Evolutionary conservation across 1,140 invertebrate genomes (phyloP).

Genomic region (Vanessa atalanta): DNA sequence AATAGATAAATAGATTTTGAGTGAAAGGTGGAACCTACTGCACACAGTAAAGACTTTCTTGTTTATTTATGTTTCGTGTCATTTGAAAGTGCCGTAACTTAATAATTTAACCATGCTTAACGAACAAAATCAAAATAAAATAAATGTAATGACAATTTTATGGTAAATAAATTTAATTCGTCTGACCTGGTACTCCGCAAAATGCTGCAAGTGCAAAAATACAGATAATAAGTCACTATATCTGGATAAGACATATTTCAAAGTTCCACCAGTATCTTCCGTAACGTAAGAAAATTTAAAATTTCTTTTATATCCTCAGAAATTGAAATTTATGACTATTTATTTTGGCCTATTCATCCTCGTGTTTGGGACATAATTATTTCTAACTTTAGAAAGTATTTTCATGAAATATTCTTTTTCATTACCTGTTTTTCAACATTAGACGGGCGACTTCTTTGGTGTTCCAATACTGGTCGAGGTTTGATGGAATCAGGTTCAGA

Average conservation of each 20-base stretch:
- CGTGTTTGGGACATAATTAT: too few species aligned
- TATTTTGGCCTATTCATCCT: not conserved
- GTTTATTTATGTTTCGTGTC: too few species aligned
- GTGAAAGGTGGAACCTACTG: too few species aligned
- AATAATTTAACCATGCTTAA: not conserved
- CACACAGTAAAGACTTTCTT: too few species aligned
- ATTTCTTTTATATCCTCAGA: too few species aligned
- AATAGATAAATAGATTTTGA: too few species aligned
- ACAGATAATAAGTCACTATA: not conserved
- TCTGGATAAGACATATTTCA: not conserved
- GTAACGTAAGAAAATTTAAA: too few species aligned
- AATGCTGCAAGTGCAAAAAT: constrained; percentile 61
- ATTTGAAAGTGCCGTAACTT: too few species aligned
- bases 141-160: too few species aligned
- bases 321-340: not conserved
- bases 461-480: constrained; percentile 60
- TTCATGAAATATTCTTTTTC: not conserved
- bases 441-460: constrained; percentile 83
- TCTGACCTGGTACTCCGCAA: constrained; percentile 74
- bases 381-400: too few species aligned
- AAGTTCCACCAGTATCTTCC: too few species aligned
- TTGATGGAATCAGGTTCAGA: constrained; percentile 64
- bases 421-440: constrained; percentile 88
- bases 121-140: not conserved
- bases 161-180: too few species aligned